A percentile compares a stretch with the other conserved stretches of the same genome.
Conservation (phyloP, 2,797 vertebrate genomes). For the Balearica regulorum region DNA sequence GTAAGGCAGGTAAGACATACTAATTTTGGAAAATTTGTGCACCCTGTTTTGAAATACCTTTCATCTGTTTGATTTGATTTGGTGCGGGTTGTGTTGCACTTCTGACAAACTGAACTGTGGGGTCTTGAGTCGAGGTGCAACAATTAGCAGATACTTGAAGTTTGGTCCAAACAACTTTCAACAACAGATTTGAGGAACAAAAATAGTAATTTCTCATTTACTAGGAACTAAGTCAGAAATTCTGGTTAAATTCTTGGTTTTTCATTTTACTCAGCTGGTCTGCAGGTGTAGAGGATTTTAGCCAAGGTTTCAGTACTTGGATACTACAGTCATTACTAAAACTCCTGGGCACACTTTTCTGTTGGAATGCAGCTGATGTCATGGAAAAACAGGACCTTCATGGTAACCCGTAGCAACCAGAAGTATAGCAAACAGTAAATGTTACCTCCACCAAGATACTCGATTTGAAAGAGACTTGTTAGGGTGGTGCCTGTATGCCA, state of each 20-base stretch:
- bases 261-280: slow-evolving; percentile 66
- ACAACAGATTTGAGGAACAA: slow-evolving; percentile 27
- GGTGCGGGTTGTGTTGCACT: neutral
- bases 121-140: neutral
- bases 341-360: slow-evolving; percentile 61
- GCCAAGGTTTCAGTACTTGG: slow-evolving; percentile 53
- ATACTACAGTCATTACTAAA: slow-evolving; percentile 65
- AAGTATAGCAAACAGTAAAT: slow-evolving; percentile 71
- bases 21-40: neutral
- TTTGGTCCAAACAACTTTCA: neutral
- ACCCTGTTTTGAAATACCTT: neutral
- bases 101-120: neutral
- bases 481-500: slow-evolving; percentile 64
- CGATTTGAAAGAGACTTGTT: slow-evolving; percentile 66
- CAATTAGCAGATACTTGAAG: neutral
- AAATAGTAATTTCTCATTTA: slow-evolving; percentile 50
- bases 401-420: slow-evolving; percentile 73
- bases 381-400: slow-evolving; percentile 72
- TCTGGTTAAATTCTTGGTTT: slow-evolving; percentile 64
- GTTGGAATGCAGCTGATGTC: slow-evolving; percentile 74
- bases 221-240: slow-evolving; percentile 65
- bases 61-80: neutral
- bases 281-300: slow-evolving; percentile 69
- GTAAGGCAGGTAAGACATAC: neutral
- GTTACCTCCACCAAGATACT: slow-evolving; percentile 66